Evolutionary conservation across 2,113 vertebrate genomes (phyloP).

Genomic region (Colius striatus): DNA sequence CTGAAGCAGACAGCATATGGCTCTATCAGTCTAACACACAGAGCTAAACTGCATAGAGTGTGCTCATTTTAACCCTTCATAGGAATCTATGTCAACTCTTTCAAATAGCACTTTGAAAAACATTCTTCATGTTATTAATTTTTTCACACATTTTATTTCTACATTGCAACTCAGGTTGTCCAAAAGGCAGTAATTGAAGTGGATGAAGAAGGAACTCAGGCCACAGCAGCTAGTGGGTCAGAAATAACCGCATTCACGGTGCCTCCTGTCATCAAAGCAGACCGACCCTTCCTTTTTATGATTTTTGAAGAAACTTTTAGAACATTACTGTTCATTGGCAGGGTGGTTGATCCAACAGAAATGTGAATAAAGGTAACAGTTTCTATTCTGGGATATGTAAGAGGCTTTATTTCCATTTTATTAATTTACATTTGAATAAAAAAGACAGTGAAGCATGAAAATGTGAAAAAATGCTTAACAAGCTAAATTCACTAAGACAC

Average conservation of each 20-base stretch:
- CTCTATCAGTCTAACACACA: not conserved
- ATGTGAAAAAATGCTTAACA: not conserved
- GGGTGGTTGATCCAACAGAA: constrained; percentile 85
- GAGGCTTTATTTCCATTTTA: not conserved
- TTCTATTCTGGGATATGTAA: not conserved
- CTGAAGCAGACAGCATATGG: not conserved
- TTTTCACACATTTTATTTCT: not conserved
- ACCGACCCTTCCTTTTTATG: constrained; percentile 89
- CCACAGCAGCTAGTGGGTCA: constrained; percentile 73
- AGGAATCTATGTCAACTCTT: not conserved
- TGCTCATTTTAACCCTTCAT: not conserved
- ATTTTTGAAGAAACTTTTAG: constrained; percentile 88
- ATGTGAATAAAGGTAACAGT: constrained; percentile 47
- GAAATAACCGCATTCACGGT: constrained; percentile 82
- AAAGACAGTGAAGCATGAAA: not conserved
- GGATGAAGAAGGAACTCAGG: constrained; percentile 87
- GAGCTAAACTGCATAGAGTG: not conserved
- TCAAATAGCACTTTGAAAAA: not conserved
- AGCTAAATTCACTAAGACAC: not conserved
- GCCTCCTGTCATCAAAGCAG: constrained; percentile 77
- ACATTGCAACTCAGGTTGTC: constrained; percentile 77
- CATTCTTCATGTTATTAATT: not conserved
- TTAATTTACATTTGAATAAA: constrained; percentile 19
- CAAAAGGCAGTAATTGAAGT: constrained; percentile 89
- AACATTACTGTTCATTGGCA: constrained; percentile 88